Evolutionary conservation across 1,140 invertebrate genomes (phyloP).

Genomic region (Gryllus bimaculatus): DNA sequence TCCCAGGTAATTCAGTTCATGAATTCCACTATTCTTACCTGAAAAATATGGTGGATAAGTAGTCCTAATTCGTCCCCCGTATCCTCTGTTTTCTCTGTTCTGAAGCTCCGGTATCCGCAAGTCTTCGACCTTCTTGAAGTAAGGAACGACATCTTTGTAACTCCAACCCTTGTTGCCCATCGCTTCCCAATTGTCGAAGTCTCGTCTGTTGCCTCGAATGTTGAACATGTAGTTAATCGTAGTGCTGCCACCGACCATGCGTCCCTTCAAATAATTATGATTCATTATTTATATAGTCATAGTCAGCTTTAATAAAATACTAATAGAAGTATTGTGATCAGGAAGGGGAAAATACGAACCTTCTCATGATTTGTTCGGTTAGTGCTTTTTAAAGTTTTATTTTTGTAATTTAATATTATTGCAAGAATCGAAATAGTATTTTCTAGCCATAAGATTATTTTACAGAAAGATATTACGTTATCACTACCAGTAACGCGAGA

Average conservation of each 20-base stretch:
- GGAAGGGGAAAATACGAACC: too few relatives aligned
- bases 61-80: not conserved
- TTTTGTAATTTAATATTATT: too few relatives aligned
- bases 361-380: too few relatives aligned
- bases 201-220: conserved; percentile 60
- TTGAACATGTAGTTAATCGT: conserved; percentile 86
- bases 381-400: too few relatives aligned
- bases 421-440: too few relatives aligned
- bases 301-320: too few relatives aligned
- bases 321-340: too few relatives aligned
- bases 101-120: conserved; percentile 44
- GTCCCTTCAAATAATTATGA: conserved; percentile 38
- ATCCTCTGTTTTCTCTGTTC: not conserved
- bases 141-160: conserved; percentile 67
- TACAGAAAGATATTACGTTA: too few relatives aligned
- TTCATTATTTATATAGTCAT: too few relatives aligned
- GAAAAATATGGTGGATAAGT: not conserved
- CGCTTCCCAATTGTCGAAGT: conserved; percentile 69
- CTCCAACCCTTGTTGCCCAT: conserved; percentile 74
- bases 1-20: too few relatives aligned
- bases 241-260: conserved; percentile 42
- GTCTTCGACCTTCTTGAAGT: conserved; percentile 71
- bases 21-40: not conserved
- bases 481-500: too few relatives aligned
- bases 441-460: too few relatives aligned